phyloP scores from a whole-genome alignment of 2,888 invertebrate species.

The Drosophila fulvimacula region DNA sequence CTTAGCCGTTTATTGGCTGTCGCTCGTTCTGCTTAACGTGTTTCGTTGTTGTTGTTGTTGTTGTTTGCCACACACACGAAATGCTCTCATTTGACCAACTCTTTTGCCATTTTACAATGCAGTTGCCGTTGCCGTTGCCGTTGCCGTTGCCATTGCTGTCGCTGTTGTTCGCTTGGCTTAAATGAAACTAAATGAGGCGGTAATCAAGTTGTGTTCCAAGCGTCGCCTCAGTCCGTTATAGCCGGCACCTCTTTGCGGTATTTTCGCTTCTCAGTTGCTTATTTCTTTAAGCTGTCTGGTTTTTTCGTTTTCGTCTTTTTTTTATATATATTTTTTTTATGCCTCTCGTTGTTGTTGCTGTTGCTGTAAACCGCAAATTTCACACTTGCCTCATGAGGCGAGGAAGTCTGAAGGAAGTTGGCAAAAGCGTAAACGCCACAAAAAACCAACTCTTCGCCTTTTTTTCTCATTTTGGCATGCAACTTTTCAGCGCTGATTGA shows the following conservation, averaged over 20 bases:
- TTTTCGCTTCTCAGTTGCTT: slow-evolving; percentile 64
- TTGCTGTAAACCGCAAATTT: slow-evolving; percentile 70
- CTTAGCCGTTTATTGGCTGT: slow-evolving; percentile 58
- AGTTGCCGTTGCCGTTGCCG: slow-evolving; percentile 16
- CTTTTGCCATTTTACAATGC: slow-evolving; percentile 69
- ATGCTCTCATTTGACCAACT: slow-evolving; percentile 75
- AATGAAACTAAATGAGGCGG: slow-evolving; percentile 81
- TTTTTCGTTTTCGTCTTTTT: slow-evolving; percentile 11
- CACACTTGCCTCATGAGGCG: slow-evolving; percentile 66
- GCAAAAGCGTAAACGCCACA: slow-evolving; percentile 69
- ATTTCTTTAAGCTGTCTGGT: slow-evolving; percentile 27
- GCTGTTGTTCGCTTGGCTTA: slow-evolving; percentile 70
- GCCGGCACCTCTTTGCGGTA: slow-evolving; percentile 73
- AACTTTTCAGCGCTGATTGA: slow-evolving; percentile 66
- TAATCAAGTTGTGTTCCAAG: slow-evolving; percentile 81
- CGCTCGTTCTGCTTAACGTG: slow-evolving; percentile 75
- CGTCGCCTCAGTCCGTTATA: slow-evolving; percentile 62
- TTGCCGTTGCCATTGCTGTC: slow-evolving; percentile 21
- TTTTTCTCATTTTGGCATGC: slow-evolving; percentile 24
- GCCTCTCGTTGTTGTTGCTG: slow-evolving; percentile 64
- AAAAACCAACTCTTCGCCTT: slow-evolving; percentile 14
- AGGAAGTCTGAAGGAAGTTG: slow-evolving; percentile 54
- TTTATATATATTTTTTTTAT: slow-evolving; percentile 25
- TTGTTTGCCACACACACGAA: slow-evolving; percentile 49
- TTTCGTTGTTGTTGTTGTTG: slow-evolving; percentile 47